phyloP scores from a whole-genome alignment of 2,888 invertebrate species.

The Xiphydria camelus region DNA sequence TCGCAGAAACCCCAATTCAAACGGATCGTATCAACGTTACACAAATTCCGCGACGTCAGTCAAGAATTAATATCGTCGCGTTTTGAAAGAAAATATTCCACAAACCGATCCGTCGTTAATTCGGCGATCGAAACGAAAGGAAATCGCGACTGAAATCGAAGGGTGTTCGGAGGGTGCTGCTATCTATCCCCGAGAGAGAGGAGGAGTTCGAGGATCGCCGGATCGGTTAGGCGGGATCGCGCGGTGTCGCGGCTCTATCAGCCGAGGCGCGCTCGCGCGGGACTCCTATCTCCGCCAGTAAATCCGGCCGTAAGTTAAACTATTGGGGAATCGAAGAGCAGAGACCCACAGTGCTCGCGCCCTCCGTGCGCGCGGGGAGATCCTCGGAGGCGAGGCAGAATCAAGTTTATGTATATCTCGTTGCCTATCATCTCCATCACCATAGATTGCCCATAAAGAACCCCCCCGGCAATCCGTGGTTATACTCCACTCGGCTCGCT shows the following conservation, averaged over 20 bases:
- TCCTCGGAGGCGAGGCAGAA: constrained; percentile 28
- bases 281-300: constrained; percentile 54
- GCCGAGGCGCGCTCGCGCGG: constrained; percentile 37
- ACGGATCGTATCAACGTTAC: no score
- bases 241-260: constrained; percentile 52
- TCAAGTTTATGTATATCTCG: constrained; percentile 57
- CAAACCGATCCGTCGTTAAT: no score
- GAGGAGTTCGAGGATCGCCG: constrained; percentile 44
- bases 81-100: no score
- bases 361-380: neutral
- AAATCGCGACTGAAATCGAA: no score
- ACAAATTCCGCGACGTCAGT: no score
- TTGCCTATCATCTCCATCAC: constrained; percentile 58
- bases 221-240: constrained; percentile 29
- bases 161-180: no score
- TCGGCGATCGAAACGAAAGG: no score
- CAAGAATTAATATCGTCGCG: no score
- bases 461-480: constrained; percentile 55
- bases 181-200: constrained; percentile 33
- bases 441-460: constrained; percentile 59
- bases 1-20: no score
- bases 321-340: constrained; percentile 52
- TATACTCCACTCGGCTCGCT: constrained; percentile 39
- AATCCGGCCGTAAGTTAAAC: constrained; percentile 58
- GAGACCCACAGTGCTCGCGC: constrained; percentile 3